Percentiles rank a stretch among this genome's conserved stretches.
Evolutionary conservation across 2,888 invertebrate genomes (phyloP).

Genomic region (Drosophila koepferae): DNA sequence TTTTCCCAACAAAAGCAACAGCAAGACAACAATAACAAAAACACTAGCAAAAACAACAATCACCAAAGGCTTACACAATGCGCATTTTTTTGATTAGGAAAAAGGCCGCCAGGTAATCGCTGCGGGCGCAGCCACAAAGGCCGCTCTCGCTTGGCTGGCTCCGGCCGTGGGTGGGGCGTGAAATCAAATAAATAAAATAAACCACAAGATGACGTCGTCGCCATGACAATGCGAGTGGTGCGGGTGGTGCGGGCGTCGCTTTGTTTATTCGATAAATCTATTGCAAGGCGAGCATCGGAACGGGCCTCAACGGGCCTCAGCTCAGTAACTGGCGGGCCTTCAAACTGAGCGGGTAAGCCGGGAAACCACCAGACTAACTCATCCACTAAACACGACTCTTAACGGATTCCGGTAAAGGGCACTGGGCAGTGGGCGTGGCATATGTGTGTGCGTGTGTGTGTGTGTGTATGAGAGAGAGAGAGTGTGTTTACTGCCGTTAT

Average conservation of each 20-base stretch:
- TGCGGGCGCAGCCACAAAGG: slow-evolving; percentile 70
- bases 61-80: slow-evolving; percentile 64
- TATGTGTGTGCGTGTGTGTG: slow-evolving; percentile 18
- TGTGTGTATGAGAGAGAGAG: not conserved
- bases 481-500: slow-evolving; percentile 46
- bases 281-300: slow-evolving; percentile 59
- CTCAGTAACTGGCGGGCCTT: slow-evolving; percentile 71
- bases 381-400: slow-evolving; percentile 9
- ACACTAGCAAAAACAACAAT: not conserved
- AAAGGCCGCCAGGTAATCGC: slow-evolving; percentile 70
- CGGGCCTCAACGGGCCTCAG: slow-evolving; percentile 34
- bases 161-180: slow-evolving; percentile 45
- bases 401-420: slow-evolving; percentile 5
- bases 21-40: slow-evolving; percentile 17
- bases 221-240: slow-evolving; percentile 63
- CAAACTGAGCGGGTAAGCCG: slow-evolving; percentile 69
- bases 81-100: slow-evolving; percentile 71
- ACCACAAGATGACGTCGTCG: slow-evolving; percentile 78
- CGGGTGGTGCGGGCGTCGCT: slow-evolving; percentile 34
- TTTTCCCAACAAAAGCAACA: slow-evolving; percentile 32
- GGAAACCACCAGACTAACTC: slow-evolving; percentile 15
- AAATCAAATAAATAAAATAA: slow-evolving; percentile 78
- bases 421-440: slow-evolving; percentile 5
- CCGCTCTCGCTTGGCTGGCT: slow-evolving; percentile 42
- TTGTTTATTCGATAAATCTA: slow-evolving; percentile 80